These are phyloP conservation scores for Synergus umbraculus DNA, from an alignment of 2,888 invertebrate species.

Conservation along the genomic window DNA sequence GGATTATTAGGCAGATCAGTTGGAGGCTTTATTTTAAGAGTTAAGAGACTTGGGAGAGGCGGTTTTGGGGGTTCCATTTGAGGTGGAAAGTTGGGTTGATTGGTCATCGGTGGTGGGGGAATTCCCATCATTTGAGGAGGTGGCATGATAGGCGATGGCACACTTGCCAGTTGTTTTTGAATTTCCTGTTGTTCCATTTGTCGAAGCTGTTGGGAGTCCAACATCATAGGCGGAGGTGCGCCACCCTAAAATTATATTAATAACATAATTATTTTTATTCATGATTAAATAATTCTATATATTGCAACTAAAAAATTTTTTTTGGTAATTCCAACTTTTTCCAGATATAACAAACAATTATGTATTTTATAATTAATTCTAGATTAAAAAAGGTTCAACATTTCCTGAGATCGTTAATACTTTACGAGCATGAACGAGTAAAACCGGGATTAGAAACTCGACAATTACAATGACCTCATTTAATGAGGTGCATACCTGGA, in stretches of 20 bases:
- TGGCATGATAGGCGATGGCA: constrained; percentile 24
- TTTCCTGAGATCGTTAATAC: too few species aligned
- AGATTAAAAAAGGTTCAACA: too few species aligned
- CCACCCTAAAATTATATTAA: constrained; percentile 1
- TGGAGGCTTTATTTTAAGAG: constrained; percentile 23
- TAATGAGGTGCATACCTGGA: too few species aligned
- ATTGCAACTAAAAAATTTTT: too few species aligned
- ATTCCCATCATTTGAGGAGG: constrained; percentile 34
- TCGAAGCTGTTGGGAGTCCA: constrained; percentile 25
- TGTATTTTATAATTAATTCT: too few species aligned
- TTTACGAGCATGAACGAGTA: too few species aligned
- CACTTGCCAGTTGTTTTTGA: constrained; percentile 34
- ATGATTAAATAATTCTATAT: too few species aligned
- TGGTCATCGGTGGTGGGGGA: constrained; percentile 7
- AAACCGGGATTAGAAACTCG: too few species aligned
- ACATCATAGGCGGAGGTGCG: constrained; percentile 17
- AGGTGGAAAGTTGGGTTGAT: constrained; percentile 16
- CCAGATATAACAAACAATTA: too few species aligned
- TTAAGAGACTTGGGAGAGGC: constrained; percentile 16
- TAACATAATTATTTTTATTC: not conserved
- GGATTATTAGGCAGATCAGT: constrained; percentile 10
- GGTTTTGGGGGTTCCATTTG: constrained; percentile 15
- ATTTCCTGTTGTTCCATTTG: constrained; percentile 40
- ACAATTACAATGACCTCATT: too few species aligned
- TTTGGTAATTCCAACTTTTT: too few species aligned